Percentiles rank a stretch among this genome's conserved stretches.
Evolutionary conservation across 2,797 vertebrate species (phyloP).

Genomic region (Microctenopoma stevenorrisi): DNA sequence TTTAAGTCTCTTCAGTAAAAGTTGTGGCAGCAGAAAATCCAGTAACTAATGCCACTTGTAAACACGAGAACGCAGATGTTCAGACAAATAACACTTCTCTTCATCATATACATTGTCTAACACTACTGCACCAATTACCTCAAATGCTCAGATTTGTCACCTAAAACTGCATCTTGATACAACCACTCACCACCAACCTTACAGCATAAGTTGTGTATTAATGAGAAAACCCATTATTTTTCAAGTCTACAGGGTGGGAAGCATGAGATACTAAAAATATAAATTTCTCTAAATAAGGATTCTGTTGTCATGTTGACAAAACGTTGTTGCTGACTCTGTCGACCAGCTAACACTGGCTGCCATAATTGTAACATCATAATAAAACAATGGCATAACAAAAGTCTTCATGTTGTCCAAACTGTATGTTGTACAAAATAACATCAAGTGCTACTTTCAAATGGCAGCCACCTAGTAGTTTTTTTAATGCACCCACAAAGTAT

Average conservation of each 20-base stretch:
- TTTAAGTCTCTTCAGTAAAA: conserved; percentile 12
- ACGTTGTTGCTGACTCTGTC: neutral
- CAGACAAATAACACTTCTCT: neutral
- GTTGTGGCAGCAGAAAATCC: conserved; percentile 6
- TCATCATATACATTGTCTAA: neutral
- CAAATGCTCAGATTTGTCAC: neutral
- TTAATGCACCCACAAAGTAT: neutral
- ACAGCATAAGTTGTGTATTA: neutral
- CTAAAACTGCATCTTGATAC: neutral
- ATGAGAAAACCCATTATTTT: neutral
- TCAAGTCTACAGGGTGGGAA: neutral
- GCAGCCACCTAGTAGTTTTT: conserved; percentile 4
- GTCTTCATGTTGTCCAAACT: neutral
- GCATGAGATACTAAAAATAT: neutral
- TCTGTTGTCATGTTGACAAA: neutral
- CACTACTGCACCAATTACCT: neutral
- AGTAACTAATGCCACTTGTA: neutral
- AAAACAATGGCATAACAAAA: conserved; percentile 3
- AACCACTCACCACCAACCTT: neutral
- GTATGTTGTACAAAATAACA: conserved; percentile 5
- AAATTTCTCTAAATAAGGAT: neutral
- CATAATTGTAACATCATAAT: neutral
- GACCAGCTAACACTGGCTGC: conserved; percentile 14
- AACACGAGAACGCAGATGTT: neutral
- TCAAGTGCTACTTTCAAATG: conserved; percentile 12